Evolutionary conservation across 2,113 vertebrate genomes (phyloP).

Genomic region (Arothron firmamentum): DNA sequence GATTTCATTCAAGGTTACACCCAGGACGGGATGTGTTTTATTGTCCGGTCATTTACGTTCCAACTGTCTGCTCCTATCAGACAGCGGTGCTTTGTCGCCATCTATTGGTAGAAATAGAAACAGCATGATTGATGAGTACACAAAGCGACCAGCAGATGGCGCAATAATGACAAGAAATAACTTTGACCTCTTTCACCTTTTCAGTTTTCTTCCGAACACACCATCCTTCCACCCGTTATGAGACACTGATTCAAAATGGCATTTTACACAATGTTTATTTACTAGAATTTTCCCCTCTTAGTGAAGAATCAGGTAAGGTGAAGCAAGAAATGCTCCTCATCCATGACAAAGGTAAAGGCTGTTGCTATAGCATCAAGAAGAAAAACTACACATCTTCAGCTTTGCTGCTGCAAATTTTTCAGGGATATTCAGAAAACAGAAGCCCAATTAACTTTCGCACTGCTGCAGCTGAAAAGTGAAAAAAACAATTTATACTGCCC

Average conservation of each 20-base stretch:
- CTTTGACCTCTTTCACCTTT: not conserved
- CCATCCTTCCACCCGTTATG: not conserved
- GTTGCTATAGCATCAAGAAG: conserved; percentile 28
- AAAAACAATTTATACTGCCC: not conserved
- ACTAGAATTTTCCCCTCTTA: not conserved
- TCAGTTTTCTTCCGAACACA: not conserved
- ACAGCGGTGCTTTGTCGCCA: conserved; percentile 14
- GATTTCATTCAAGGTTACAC: not conserved
- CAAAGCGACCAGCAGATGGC: conserved; percentile 64
- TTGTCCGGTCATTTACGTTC: not conserved
- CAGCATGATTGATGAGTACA: not conserved
- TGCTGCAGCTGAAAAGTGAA: not conserved
- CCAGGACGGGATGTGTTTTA: not conserved
- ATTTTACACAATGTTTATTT: no score
- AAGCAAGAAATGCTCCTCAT: not conserved
- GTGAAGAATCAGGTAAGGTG: no score
- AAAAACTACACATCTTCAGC: conserved; percentile 18
- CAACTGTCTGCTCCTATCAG: not conserved
- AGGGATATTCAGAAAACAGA: not conserved
- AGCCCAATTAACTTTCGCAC: not conserved
- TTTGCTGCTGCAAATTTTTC: not conserved
- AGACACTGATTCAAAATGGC: not conserved
- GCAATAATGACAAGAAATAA: conserved; percentile 21
- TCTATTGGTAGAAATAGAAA: conserved; percentile 26
- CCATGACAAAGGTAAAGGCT: conserved; percentile 2